These are phyloP conservation scores for Diarsia mendica DNA, from an alignment of 2,888 invertebrate species.

Conservation along the genomic window DNA sequence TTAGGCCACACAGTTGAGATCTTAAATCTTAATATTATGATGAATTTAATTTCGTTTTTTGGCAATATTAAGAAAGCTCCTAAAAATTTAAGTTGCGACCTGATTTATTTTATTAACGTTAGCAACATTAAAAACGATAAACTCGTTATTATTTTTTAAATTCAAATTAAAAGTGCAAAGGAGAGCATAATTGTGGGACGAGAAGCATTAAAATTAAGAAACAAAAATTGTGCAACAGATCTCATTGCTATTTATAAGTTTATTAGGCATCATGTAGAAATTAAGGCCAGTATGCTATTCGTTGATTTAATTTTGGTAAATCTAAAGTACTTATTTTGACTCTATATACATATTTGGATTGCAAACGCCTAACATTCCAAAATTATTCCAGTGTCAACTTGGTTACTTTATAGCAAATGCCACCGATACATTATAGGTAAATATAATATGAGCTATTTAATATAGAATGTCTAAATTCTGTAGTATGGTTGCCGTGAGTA, in stretches of 20 bases:
- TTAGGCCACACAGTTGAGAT: conserved; percentile 67
- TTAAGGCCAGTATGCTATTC: conserved; percentile 68
- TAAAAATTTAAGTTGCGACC: conserved; percentile 19
- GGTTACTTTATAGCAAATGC: conserved; percentile 71
- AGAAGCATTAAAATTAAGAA: conserved; percentile 61
- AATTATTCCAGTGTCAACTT: conserved; percentile 74
- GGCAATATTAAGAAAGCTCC: conserved; percentile 14
- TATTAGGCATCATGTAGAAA: conserved; percentile 71
- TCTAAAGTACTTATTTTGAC: conserved; percentile 63
- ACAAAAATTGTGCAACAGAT: conserved; percentile 73
- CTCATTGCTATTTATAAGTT: conserved; percentile 80
- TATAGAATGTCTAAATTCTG: conserved; percentile 55
- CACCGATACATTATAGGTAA: conserved; percentile 79
- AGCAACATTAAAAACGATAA: conserved; percentile 20
- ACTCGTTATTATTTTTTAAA: conserved; percentile 26
- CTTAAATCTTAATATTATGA: conserved; percentile 53
- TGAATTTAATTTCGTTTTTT: conserved; percentile 18
- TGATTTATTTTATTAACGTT: conserved; percentile 26
- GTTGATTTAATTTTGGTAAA: conserved; percentile 58
- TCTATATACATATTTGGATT: conserved; percentile 57
- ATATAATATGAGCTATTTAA: conserved; percentile 63
- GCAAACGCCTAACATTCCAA: conserved; percentile 80
- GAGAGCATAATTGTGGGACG: conserved; percentile 12
- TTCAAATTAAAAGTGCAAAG: conserved; percentile 25
- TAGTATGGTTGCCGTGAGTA: conserved; percentile 75